Conservation (phyloP, 2,888 invertebrate species). For the Cephus pygmeus region DNA sequence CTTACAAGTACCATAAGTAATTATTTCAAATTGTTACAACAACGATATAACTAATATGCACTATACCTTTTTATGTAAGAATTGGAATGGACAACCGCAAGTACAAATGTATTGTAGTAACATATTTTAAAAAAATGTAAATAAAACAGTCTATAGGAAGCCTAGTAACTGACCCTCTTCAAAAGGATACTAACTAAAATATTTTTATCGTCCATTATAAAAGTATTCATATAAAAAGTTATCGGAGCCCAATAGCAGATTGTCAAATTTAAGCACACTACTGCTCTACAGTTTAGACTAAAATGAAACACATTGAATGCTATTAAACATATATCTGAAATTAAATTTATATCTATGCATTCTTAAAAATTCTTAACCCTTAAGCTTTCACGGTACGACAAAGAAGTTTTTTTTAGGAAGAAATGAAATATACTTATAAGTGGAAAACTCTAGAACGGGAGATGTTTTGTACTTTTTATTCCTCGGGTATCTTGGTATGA, state of each 20-base stretch:
- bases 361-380: slow-evolving; percentile 17
- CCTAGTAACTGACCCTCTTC: not conserved
- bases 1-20: not conserved
- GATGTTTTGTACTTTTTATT: slow-evolving; percentile 56
- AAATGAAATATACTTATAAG: slow-evolving; percentile 31
- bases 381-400: slow-evolving; percentile 17
- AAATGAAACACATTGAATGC: slow-evolving; percentile 19
- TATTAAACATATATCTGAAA: slow-evolving; percentile 3
- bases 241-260: too few relatives aligned
- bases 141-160: not conserved
- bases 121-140: not conserved
- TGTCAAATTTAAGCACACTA: slow-evolving; percentile 17
- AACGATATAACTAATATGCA: not conserved
- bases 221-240: not conserved
- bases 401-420: slow-evolving; percentile 14
- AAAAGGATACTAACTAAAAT: not conserved
- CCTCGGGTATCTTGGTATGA: slow-evolving; percentile 32
- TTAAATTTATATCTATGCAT: slow-evolving; percentile 6
- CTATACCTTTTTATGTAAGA: not conserved
- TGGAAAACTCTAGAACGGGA: slow-evolving; percentile 32
- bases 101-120: not conserved
- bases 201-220: not conserved
- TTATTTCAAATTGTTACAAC: not conserved
- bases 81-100: slow-evolving; percentile 8
- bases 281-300: slow-evolving; percentile 18